These are phyloP conservation scores for Perccottus glenii DNA, from an alignment of 2,113 vertebrate species.

Conservation along the genomic window DNA sequence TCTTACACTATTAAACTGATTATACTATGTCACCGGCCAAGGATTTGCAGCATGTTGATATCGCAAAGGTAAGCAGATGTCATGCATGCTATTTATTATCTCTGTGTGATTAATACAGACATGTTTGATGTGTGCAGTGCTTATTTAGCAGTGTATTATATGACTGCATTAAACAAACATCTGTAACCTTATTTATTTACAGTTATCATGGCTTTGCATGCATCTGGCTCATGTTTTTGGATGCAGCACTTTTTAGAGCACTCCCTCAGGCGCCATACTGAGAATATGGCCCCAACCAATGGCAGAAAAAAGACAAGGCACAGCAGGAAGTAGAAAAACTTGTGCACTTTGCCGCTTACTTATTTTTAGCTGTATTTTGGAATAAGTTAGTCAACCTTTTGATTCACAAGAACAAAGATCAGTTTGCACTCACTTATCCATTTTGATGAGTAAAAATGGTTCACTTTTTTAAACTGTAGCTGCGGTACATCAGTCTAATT, in stretches of 20 bases:
- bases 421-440: conserved; percentile 11
- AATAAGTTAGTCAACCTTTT: neutral
- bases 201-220: conserved; percentile 32
- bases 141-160: neutral
- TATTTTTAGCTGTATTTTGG: neutral
- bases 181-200: conserved; percentile 32
- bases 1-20: conserved; percentile 61
- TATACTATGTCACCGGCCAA: conserved; percentile 47
- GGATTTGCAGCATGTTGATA: conserved; percentile 42
- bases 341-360: neutral
- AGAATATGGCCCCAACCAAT: neutral
- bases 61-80: conserved; percentile 35
- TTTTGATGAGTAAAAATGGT: conserved; percentile 12
- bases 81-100: conserved; percentile 26
- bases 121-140: conserved; percentile 6
- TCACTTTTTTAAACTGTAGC: conserved; percentile 12
- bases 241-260: conserved; percentile 20
- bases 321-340: conserved; percentile 2
- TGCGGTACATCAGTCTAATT: conserved; percentile 36
- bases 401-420: neutral
- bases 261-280: conserved; percentile 14
- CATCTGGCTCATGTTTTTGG: conserved; percentile 47
- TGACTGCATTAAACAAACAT: conserved; percentile 17
- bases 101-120: conserved; percentile 19
- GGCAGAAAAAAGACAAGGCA: conserved; percentile 3